Evolutionary conservation across 2,797 vertebrate species (phyloP).

Genomic region (Melanotaenia parkinsoni): DNA sequence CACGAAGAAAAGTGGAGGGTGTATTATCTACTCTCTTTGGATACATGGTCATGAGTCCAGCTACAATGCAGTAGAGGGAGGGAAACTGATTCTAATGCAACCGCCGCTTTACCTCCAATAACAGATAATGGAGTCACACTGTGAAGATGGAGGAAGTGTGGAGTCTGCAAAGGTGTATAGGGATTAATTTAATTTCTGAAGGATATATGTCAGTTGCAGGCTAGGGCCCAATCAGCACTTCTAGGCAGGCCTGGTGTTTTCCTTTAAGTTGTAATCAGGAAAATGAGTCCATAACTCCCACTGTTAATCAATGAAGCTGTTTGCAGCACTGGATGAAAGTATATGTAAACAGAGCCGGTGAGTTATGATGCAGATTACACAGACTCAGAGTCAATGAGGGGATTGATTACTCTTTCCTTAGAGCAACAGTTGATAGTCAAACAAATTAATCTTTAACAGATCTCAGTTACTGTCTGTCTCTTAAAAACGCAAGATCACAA

Average conservation of each 20-base stretch:
- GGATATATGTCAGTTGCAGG: conserved; percentile 76
- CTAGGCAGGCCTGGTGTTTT: conserved; percentile 78
- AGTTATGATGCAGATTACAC: conserved; percentile 67
- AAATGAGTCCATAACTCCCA: conserved; percentile 88
- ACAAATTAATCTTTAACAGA: conserved; percentile 30
- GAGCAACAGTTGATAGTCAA: conserved; percentile 45
- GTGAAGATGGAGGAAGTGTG: conserved; percentile 61
- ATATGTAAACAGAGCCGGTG: conserved; percentile 59
- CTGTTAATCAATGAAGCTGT: conserved; percentile 81
- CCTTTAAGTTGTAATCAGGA: conserved; percentile 88
- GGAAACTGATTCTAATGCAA: conserved; percentile 68
- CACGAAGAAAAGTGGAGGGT: conserved; percentile 1
- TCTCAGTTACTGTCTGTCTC: neutral
- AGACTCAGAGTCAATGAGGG: conserved; percentile 44
- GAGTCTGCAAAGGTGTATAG: conserved; percentile 62
- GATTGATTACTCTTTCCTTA: conserved; percentile 44
- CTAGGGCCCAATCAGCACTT: conserved; percentile 81
- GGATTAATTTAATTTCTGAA: conserved; percentile 73
- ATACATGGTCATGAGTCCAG: conserved; percentile 56
- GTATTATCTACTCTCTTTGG: conserved; percentile 41
- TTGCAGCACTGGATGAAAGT: conserved; percentile 57
- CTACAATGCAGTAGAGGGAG: conserved; percentile 37
- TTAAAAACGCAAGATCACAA: neutral
- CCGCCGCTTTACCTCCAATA: conserved; percentile 51
- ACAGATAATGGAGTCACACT: conserved; percentile 60